Percentiles rank a stretch among this genome's conserved stretches.
Conservation (phyloP, 2,888 invertebrate genomes). For the Volucella inanis region DNA sequence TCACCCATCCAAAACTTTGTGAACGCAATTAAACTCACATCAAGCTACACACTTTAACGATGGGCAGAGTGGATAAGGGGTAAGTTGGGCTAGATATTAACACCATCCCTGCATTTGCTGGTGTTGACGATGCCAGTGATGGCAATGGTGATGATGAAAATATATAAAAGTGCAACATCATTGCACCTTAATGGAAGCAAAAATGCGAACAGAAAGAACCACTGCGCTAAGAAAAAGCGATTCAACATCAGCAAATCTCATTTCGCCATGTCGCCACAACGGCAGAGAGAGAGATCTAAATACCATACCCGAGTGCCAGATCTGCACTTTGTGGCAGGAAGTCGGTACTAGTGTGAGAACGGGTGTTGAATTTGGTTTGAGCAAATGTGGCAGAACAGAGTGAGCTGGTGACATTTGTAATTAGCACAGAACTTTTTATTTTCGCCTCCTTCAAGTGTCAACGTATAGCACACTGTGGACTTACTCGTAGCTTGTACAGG, state of each 20-base stretch:
- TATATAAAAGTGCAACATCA: constrained; percentile 64
- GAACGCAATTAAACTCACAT: constrained; percentile 73
- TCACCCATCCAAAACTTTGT: constrained; percentile 55
- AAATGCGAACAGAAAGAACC: constrained; percentile 41
- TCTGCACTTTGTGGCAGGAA: constrained; percentile 61
- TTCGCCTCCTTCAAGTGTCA: background rate
- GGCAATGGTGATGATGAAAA: constrained; percentile 24
- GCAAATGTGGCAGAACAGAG: background rate
- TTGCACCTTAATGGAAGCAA: constrained; percentile 66
- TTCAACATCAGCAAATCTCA: constrained; percentile 57
- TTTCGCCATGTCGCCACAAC: constrained; percentile 30
- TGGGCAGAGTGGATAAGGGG: background rate
- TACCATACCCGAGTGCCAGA: constrained; percentile 21
- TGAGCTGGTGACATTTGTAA: constrained; percentile 71
- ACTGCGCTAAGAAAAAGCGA: constrained; percentile 46
- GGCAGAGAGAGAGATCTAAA: constrained; percentile 20
- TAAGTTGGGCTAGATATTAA: constrained; percentile 24
- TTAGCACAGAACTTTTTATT: constrained; percentile 67
- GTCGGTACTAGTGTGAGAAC: background rate
- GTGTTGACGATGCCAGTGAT: background rate
- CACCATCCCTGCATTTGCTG: constrained; percentile 9
- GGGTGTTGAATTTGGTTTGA: background rate
- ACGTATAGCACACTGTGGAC: constrained; percentile 49
- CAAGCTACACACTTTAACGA: constrained; percentile 50
- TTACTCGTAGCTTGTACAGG: constrained; percentile 15